Base-by-base conservation (phyloP, 2,888 invertebrate species). In the Ormyrus rosae region DNA sequence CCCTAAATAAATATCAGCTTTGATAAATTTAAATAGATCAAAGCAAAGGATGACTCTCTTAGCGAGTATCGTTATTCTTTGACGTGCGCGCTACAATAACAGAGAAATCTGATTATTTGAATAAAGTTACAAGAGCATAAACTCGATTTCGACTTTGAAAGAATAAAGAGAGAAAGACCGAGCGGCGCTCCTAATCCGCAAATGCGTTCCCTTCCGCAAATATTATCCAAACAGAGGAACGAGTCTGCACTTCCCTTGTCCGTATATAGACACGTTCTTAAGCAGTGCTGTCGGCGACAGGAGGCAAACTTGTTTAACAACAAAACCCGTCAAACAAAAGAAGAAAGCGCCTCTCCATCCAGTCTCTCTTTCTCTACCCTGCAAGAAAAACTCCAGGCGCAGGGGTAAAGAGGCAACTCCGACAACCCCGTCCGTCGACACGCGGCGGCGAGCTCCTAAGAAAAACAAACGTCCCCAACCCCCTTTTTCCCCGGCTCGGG, bases 291-390 rank as follows among this genome's bases (percentile, higher is more conserved):
- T 63, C 63, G 9, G 4, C 61, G n/a, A 34, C 34, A 34, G 34
- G 34, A 34, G 34, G 50, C 58, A 67, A 73, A 58, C 74, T 67
- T 74, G 74, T 74, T 74, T 56, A 74, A 60, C 67, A 67, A 67
- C 74, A 74, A 74, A 51, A 58, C 50, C 58, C n/a, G 53, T 9
- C 60, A 50, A 61, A 63, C 61, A 71, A 61, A 13, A 34, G 34
- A 34, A 34, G 34, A 34, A 34, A 34, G 34, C 34, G 34, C 34
- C 34, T 34, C 34, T 34, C 34, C 34, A 34, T 4, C 34, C 34
- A 34, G 34, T 34, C 34, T 0, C 34, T 34, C 34, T 34, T 3
- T 2, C 34, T 34, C 34, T 4, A 3, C 34, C 34, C 10, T 19
- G 13, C 11, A 46, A 51, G 58, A 75, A 75, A 68, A 53, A 34